Evolutionary conservation across 1,140 invertebrate genomes (phyloP).

Genomic region (Megalopta genalis): DNA sequence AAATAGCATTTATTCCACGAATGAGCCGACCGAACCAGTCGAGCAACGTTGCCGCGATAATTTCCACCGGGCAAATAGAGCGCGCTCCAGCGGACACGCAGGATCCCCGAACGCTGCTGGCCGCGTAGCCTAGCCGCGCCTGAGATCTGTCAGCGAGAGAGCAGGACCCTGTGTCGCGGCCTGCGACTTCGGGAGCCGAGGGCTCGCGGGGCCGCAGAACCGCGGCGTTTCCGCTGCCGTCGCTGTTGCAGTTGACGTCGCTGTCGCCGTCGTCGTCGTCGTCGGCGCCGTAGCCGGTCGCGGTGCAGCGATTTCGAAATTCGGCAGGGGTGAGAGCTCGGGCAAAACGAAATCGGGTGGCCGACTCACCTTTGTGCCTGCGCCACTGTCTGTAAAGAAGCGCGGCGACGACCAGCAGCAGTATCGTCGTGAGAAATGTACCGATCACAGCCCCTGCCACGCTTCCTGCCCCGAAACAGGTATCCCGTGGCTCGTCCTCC

Average conservation of each 20-base stretch:
- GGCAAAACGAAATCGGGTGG: neutral
- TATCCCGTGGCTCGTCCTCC: constrained; percentile 62
- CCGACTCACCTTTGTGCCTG: constrained; percentile 76
- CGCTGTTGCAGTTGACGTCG: no score
- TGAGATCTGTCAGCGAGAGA: constrained; percentile 22
- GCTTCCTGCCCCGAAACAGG: constrained; percentile 78
- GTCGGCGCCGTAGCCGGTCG: no score
- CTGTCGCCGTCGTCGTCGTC: no score
- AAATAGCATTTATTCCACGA: constrained; percentile 7
- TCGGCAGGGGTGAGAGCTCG: neutral
- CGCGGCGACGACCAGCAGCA: constrained; percentile 75
- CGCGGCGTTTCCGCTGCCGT: no score
- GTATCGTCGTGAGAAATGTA: constrained; percentile 79
- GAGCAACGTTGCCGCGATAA: neutral
- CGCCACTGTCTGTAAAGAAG: constrained; percentile 79
- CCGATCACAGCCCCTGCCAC: constrained; percentile 82
- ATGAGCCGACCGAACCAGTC: neutral
- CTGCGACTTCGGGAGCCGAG: no score
- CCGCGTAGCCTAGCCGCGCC: no score
- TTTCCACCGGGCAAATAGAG: constrained; percentile 10
- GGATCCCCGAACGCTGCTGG: no score
- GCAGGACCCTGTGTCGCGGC: no score
- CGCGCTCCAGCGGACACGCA: constrained; percentile 5
- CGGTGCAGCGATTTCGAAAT: constrained; percentile 31
- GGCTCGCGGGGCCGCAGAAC: no score